Evolutionary conservation across 2,113 vertebrate genomes (phyloP).

Genomic region (Channa maculata): DNA sequence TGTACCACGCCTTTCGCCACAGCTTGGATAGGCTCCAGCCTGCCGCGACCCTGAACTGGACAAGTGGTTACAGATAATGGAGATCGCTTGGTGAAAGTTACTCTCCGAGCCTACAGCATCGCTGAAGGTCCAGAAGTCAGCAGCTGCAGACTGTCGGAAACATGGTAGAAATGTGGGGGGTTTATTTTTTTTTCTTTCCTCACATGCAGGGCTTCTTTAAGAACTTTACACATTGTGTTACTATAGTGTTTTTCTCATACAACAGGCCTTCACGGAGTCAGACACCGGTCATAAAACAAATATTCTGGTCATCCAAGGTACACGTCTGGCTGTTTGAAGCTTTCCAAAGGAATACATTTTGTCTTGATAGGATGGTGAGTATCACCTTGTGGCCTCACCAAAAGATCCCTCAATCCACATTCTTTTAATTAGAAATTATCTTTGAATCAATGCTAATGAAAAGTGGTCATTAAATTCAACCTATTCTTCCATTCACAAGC

Average conservation of each 20-base stretch:
- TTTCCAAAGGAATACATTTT: conserved; percentile 30
- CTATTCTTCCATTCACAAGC: conserved; percentile 60
- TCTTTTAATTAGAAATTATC: conserved; percentile 54
- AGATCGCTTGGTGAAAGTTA: too few relatives aligned
- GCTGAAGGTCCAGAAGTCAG: conserved; percentile 30
- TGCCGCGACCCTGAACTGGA: too few relatives aligned
- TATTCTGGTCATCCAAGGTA: conserved; percentile 14
- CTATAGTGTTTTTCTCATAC: conserved; percentile 25
- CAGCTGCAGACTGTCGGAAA: neutral
- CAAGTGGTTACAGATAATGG: too few relatives aligned
- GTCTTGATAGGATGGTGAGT: neutral
- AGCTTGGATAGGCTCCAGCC: too few relatives aligned
- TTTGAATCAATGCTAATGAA: conserved; percentile 58
- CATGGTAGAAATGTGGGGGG: neutral
- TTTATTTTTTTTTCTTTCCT: conserved; percentile 4
- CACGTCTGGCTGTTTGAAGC: conserved; percentile 3
- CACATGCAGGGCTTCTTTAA: neutral
- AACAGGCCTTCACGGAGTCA: neutral
- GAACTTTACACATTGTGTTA: neutral
- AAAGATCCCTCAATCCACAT: conserved; percentile 20
- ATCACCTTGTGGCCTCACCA: conserved; percentile 6
- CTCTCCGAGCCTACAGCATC: neutral
- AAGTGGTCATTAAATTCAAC: conserved; percentile 43
- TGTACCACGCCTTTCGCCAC: too few relatives aligned
- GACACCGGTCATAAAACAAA: conserved; percentile 29